A percentile compares a stretch with the other conserved stretches of the same genome.
These are phyloP conservation scores for Oryzias sinensis DNA, from an alignment of 2,797 vertebrate genomes.

Conservation along the genomic window DNA sequence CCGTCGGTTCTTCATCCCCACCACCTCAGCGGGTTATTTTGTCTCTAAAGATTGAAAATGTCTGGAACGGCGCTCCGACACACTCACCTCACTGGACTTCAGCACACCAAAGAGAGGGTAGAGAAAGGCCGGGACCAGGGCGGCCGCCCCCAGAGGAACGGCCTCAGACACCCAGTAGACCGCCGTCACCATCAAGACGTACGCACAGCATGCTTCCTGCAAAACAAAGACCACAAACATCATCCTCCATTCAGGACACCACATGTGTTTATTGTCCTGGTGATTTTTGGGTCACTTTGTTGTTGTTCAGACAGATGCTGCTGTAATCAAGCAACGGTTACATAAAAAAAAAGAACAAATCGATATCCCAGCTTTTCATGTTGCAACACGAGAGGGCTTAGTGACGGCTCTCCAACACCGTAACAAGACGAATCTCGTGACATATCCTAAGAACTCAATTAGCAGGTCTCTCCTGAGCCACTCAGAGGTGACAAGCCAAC, in stretches of 20 bases:
- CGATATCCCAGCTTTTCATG: conserved; percentile 22
- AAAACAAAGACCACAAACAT: conserved; percentile 7
- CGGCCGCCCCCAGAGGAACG: conserved; percentile 93
- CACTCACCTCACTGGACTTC: conserved; percentile 95
- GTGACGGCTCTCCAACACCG: conserved; percentile 16
- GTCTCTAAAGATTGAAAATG: no score
- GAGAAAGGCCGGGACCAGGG: conserved; percentile 94
- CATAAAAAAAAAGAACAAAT: conserved; percentile 23
- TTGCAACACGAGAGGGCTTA: conserved; percentile 35
- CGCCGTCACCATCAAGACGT: conserved; percentile 92
- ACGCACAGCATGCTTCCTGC: conserved; percentile 93
- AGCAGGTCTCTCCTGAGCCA: conserved; percentile 6
- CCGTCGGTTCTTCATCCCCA: no score
- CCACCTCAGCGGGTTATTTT: no score
- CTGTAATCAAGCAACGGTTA: conserved; percentile 48
- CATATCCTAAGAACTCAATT: conserved; percentile 19
- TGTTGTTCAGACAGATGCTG: conserved; percentile 3
- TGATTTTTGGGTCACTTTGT: no score
- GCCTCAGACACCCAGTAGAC: conserved; percentile 97
- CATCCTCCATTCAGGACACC: background rate
- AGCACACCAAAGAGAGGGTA: conserved; percentile 96
- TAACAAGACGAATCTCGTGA: conserved; percentile 42
- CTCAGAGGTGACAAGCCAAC: background rate
- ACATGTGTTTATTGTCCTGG: background rate
- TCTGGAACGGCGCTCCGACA: no score